Conservation (phyloP, 2,113 vertebrate genomes). For the Zeus faber region DNA sequence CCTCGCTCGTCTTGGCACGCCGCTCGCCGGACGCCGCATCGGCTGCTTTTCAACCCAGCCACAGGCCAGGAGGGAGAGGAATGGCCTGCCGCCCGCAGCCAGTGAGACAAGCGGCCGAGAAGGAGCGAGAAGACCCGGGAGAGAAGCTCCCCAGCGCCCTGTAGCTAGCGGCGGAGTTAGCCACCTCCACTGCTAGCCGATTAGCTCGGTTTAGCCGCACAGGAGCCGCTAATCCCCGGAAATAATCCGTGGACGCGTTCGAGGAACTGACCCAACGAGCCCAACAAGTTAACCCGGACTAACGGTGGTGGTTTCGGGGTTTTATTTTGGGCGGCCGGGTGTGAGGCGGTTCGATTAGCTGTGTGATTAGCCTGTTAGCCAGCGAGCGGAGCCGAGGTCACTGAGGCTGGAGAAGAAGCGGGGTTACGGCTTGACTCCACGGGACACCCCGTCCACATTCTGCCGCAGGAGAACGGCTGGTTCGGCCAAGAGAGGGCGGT, state of each 20-base stretch:
- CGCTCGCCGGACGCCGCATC: no score
- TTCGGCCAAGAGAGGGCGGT: no score
- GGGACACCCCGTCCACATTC: no score
- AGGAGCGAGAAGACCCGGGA: constrained; percentile 23
- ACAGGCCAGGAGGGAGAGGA: constrained; percentile 24
- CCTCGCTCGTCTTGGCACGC: no score
- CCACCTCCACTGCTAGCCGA: constrained; percentile 47
- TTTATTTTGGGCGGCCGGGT: background rate
- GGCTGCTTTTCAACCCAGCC: constrained; percentile 25
- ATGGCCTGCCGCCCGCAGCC: constrained; percentile 44
- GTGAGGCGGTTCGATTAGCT: no score
- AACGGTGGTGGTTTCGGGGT: background rate
- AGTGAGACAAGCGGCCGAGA: constrained; percentile 44
- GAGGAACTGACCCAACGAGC: no score
- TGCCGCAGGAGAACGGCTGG: no score
- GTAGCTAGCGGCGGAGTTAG: constrained; percentile 32
- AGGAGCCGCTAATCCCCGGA: constrained; percentile 27
- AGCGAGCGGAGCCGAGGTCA: no score
- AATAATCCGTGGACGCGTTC: background rate
- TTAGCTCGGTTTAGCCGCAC: constrained; percentile 52
- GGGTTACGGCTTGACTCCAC: no score
- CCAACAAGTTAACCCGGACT: no score
- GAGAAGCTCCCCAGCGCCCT: constrained; percentile 61
- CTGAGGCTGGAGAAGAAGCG: no score
- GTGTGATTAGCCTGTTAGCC: no score